Percentiles rank a stretch among this genome's conserved stretches.
Evolutionary conservation across 2,113 vertebrate species (phyloP).

Genomic region (Trochalopteron elliotii): DNA sequence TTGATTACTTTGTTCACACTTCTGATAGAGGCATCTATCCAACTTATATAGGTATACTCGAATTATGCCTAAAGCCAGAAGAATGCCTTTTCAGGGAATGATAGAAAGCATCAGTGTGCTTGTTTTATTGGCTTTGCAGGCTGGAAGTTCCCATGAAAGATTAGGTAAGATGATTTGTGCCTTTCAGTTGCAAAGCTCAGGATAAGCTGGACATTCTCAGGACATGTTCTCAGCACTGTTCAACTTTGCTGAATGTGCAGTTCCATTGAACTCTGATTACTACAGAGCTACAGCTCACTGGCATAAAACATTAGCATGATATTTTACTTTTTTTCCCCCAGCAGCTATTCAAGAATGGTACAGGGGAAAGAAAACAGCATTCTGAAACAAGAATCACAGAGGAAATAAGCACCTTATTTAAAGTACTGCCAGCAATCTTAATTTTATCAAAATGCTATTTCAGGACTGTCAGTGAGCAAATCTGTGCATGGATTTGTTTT

Average conservation of each 20-base stretch:
- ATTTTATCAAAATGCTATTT: not conserved
- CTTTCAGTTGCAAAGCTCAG: conserved; percentile 25
- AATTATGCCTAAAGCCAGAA: not conserved
- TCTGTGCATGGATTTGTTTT: not conserved
- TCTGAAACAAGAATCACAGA: not conserved
- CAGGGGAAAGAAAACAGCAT: not conserved
- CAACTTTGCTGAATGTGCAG: conserved; percentile 21
- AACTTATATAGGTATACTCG: not conserved
- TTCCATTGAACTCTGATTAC: conserved; percentile 6
- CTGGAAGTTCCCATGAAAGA: conserved; percentile 26
- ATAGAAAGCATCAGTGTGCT: not conserved
- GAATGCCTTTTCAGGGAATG: not conserved
- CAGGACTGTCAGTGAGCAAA: not conserved
- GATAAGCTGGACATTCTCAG: not conserved
- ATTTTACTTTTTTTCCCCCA: not conserved
- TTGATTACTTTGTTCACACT: not conserved
- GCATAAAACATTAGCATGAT: not conserved
- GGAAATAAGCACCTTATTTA: not conserved
- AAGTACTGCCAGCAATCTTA: not conserved
- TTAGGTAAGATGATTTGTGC: conserved; percentile 1
- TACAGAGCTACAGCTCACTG: not conserved
- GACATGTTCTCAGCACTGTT: not conserved
- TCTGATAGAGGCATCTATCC: not conserved
- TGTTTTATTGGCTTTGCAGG: not conserved
- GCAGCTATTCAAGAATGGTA: not conserved